Percentiles rank a stretch among this genome's conserved stretches.
Evolutionary conservation across 53 echinoderm and acorn worm species (phyloP).

Genomic region (Mesocentrotus franciscanus): DNA sequence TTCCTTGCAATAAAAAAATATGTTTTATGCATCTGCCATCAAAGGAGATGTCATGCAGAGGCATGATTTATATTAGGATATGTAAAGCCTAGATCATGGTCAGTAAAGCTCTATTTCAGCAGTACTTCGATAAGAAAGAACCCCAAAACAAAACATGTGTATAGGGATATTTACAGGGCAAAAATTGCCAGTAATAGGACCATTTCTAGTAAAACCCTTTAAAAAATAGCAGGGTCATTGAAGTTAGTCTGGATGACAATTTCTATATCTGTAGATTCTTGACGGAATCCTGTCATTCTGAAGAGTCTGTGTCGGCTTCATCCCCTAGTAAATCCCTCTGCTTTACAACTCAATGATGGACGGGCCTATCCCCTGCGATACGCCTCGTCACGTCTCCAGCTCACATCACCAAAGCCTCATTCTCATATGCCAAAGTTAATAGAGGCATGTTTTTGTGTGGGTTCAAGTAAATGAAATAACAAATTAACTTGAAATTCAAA

Average conservation of each 20-base stretch:
- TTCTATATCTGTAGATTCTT: background rate
- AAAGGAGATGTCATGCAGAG: too few species aligned
- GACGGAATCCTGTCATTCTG: constrained; percentile 23
- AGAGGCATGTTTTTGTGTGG: background rate
- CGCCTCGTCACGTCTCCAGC: constrained; percentile 14
- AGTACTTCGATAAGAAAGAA: background rate
- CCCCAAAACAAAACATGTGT: background rate
- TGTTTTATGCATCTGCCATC: background rate
- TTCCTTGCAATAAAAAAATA: background rate
- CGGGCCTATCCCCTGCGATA: constrained; percentile 10
- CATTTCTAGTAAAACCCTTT: background rate
- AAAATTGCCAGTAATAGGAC: background rate
- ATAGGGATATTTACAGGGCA: too few species aligned
- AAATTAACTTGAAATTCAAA: too few species aligned
- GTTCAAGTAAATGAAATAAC: too few species aligned
- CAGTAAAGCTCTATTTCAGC: background rate
- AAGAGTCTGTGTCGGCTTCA: background rate
- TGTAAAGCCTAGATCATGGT: background rate
- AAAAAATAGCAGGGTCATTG: constrained; percentile 36
- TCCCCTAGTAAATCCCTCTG: constrained; percentile 22
- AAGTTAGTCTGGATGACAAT: constrained; percentile 46
- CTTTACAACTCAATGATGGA: background rate
- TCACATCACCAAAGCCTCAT: background rate
- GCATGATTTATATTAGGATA: background rate
- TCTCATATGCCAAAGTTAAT: background rate